phyloP scores from a whole-genome alignment of 2,113 vertebrate species.

The Mellivora capensis region DNA sequence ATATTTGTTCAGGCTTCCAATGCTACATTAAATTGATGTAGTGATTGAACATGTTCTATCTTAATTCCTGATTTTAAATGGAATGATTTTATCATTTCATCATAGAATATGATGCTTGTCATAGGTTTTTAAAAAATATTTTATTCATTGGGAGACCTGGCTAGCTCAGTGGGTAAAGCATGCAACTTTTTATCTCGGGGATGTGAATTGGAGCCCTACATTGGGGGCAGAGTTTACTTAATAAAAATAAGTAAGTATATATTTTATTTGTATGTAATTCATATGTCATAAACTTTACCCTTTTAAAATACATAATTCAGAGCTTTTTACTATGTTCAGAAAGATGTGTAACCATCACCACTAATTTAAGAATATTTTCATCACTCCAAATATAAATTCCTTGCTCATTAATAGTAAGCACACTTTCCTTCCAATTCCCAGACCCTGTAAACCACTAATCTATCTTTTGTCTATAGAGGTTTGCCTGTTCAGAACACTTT shows the following conservation, averaged over 20 bases:
- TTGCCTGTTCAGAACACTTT: not conserved
- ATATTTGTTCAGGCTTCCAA: not conserved
- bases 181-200: not conserved
- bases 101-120: not conserved
- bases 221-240: not conserved
- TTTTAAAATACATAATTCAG: not conserved
- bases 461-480: not conserved
- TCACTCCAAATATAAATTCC: not conserved
- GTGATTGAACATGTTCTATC: not conserved
- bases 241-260: not conserved
- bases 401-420: not conserved
- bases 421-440: not conserved
- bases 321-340: not conserved
- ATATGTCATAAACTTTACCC: not conserved
- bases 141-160: not conserved
- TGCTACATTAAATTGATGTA: not conserved
- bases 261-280: not conserved
- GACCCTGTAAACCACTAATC: not conserved
- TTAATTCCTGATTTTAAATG: not conserved
- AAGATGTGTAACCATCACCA: not conserved
- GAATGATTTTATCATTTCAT: not conserved
- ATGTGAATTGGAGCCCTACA: not conserved
- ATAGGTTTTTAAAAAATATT: not conserved
- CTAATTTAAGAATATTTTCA: not conserved
- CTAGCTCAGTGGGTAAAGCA: not conserved